Evolutionary conservation across 2,888 invertebrate genomes (phyloP).

Genomic region (Electrophaes corylata): DNA sequence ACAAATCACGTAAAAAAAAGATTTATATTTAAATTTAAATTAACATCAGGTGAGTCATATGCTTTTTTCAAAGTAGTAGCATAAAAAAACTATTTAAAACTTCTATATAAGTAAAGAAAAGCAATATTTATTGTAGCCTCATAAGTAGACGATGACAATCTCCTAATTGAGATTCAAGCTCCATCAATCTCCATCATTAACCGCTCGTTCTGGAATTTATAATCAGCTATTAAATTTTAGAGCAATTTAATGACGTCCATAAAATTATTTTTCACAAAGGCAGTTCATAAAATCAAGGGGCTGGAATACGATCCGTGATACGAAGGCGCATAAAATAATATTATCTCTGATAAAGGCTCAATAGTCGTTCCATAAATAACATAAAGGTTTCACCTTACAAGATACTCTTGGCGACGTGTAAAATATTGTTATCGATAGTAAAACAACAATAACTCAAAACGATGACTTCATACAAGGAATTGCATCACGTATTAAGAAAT

Average conservation of each 20-base stretch:
- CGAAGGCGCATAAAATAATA: constrained; percentile 49
- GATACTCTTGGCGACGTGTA: constrained; percentile 73
- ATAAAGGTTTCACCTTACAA: constrained; percentile 64
- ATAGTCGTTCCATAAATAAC: constrained; percentile 66
- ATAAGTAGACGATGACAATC: background rate
- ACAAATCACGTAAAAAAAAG: too few species aligned
- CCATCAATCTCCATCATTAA: constrained; percentile 1
- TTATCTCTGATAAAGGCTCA: constrained; percentile 57
- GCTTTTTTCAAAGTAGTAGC: too few species aligned
- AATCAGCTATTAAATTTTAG: constrained; percentile 25
- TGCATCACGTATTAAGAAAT: constrained; percentile 78
- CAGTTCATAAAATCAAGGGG: constrained; percentile 46
- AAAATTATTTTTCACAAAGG: constrained; percentile 36
- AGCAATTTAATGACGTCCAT: constrained; percentile 40
- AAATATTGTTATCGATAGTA: constrained; percentile 79
- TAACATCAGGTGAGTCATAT: too few species aligned
- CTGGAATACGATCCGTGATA: constrained; percentile 52
- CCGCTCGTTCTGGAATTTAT: constrained; percentile 16
- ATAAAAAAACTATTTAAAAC: too few species aligned
- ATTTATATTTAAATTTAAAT: too few species aligned
- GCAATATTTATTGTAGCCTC: background rate
- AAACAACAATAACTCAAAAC: constrained; percentile 69
- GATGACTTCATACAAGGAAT: constrained; percentile 69
- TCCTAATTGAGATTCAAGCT: background rate
- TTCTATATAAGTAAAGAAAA: too few species aligned